Conservation (phyloP, 2,797 vertebrate species). For the Xenopus petersii region DNA sequence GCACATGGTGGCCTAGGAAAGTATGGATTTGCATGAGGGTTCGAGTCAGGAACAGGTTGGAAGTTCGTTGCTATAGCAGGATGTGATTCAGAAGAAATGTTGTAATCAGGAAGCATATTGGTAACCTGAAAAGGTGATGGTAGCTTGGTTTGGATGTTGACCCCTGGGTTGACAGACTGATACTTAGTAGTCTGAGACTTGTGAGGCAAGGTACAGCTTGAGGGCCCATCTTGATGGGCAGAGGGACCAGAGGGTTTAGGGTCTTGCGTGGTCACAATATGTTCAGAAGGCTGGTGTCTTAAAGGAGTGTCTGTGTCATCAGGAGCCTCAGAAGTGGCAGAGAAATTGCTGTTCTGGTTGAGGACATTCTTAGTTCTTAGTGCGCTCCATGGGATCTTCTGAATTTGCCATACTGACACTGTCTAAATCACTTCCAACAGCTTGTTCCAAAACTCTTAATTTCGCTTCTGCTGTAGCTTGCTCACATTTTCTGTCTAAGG, state of each 20-base stretch:
- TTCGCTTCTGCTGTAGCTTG: neutral
- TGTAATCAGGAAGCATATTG: neutral
- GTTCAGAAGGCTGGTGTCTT: neutral
- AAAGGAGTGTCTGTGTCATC: neutral
- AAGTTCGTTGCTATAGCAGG: neutral
- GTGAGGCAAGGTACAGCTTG: neutral
- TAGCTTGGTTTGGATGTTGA: neutral
- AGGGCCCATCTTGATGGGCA: neutral
- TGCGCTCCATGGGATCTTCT: neutral
- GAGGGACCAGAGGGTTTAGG: neutral
- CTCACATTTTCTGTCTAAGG: neutral
- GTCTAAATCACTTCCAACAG: neutral
- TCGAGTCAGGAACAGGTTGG: no score
- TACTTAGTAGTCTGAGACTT: conserved; percentile 3
- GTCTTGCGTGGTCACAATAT: neutral
- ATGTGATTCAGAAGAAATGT: conserved; percentile 3
- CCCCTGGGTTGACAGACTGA: neutral
- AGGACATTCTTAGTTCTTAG: neutral
- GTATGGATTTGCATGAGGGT: no score
- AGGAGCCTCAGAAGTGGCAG: neutral
- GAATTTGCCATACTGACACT: neutral
- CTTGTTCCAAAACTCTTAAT: neutral
- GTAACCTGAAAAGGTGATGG: neutral
- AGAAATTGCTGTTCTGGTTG: neutral
- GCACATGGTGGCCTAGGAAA: no score